Evolutionary conservation across 2,888 invertebrate species (phyloP), one percentile per base, ranked within the genome.

Genomic region (Phorcus lineatus): DNA sequence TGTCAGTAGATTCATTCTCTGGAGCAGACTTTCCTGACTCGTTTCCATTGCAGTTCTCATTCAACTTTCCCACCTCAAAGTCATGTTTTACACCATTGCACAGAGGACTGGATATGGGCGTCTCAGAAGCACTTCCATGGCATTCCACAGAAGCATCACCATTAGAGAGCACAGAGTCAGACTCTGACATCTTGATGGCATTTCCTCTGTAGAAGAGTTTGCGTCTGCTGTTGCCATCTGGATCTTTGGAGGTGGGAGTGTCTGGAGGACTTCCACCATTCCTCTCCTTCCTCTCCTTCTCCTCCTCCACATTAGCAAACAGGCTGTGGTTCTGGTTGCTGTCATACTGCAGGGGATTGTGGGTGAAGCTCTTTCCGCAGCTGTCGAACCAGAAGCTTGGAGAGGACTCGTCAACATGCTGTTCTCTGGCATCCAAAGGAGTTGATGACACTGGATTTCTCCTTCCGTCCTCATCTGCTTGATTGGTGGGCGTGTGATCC

Each of bases 311-410:
- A n/a, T 36, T 70, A 11, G 70, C 17, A 40, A 70, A 70, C 70
- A 70, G 70, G n/a, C 70, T 70, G 17, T 28, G 70, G 31, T 70
- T 70, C 40, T 19, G 70, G 22, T 66, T 57, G 9, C 55, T 22
- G 22, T 28, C 40, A 47, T 47, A 47, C 52, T 79, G 74, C 17
- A 55, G 74, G n/a, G 31, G 55, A 79, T 74, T 74, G 16, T 79
- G 40, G 22, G 74, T 31, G 24, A 79, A 79, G 22, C 74, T 79
- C 11, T 79, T 74, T 6, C 79, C 79, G 47, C 74, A 79, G 47
- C 79, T 79, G 57, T 79, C 79, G 11, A 74, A 79, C 79, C 79
- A 79, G 55, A 74, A 79, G 55, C 74, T 74, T 40, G 74, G 53
- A 36, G 70, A 70, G 1, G 70, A 16, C 62, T 28, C 36, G 40